These are phyloP conservation scores for Subanguina moxae DNA, from an alignment of 1,140 invertebrate species.

Conservation along the genomic window DNA sequence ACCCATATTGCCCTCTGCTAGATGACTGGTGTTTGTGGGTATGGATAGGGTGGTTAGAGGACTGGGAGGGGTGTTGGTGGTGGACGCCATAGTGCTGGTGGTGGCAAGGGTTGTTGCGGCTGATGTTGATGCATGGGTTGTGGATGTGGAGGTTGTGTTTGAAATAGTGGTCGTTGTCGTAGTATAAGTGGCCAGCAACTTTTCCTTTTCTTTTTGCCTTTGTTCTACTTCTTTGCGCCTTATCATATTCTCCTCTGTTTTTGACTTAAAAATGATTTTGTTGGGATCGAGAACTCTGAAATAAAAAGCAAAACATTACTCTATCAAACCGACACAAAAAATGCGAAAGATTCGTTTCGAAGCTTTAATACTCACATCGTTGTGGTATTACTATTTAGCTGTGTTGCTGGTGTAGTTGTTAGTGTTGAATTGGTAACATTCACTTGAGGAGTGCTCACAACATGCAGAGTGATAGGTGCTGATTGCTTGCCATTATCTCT, in stretches of 20 bases:
- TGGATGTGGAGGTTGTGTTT: not conserved
- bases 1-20: not conserved
- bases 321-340: too few relatives aligned
- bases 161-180: not conserved
- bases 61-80: not conserved
- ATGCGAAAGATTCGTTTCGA: too few relatives aligned
- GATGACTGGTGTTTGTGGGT: not conserved
- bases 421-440: too few relatives aligned
- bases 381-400: too few relatives aligned
- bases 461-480: too few relatives aligned
- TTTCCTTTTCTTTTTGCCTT: constrained; percentile 18
- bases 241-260: constrained; percentile 21
- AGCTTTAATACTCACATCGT: too few relatives aligned
- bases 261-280: constrained; percentile 9
- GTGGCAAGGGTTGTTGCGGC: not conserved
- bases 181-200: constrained; percentile 6
- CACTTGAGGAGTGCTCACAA: too few relatives aligned
- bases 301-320: too few relatives aligned
- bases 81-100: constrained; percentile 5
- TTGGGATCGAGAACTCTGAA: not conserved
- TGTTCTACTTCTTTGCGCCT: constrained; percentile 20
- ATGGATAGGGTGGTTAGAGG: not conserved
- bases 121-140: not conserved
- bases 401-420: too few relatives aligned
- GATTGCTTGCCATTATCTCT: too few relatives aligned